Evolutionary conservation across 1,140 invertebrate genomes (phyloP).

Genomic region (Bombus confusus): DNA sequence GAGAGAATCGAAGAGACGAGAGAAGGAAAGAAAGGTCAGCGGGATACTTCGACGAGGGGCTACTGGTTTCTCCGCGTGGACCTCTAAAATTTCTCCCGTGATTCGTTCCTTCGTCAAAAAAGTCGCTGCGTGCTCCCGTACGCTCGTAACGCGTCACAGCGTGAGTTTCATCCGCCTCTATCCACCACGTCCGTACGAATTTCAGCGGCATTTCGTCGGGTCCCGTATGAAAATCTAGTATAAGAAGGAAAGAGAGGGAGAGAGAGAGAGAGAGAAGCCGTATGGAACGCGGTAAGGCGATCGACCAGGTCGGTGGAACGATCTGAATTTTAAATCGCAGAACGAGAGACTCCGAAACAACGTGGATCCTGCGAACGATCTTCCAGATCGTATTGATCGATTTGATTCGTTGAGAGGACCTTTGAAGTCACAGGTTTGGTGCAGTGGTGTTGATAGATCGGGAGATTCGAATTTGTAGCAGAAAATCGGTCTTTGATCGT

Average conservation of each 20-base stretch:
- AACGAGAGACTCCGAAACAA: no score
- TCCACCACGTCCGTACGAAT: conserved; percentile 69
- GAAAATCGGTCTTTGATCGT: not conserved
- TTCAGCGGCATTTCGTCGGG: conserved; percentile 66
- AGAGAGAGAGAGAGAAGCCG: not conserved
- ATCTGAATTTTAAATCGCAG: conserved; percentile 30
- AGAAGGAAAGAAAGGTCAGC: conserved; percentile 71
- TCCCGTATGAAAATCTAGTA: conserved; percentile 3
- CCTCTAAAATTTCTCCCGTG: conserved; percentile 36
- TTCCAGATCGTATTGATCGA: not conserved
- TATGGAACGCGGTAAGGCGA: not conserved
- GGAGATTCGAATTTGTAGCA: not conserved
- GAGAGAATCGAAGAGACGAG: conserved; percentile 61
- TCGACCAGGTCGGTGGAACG: not conserved
- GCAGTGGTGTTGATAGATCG: not conserved
- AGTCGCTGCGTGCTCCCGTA: conserved; percentile 41
- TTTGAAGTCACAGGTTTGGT: not conserved
- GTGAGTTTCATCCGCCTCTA: conserved; percentile 61
- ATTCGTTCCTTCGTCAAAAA: conserved; percentile 62
- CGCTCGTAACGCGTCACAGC: conserved; percentile 64
- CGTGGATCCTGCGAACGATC: not conserved
- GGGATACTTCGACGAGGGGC: conserved; percentile 76
- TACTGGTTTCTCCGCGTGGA: conserved; percentile 73
- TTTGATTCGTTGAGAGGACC: not conserved
- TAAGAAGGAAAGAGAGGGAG: not conserved